Conservation (phyloP, 2,113 vertebrate genomes). For the Prunella himalayana region DNA sequence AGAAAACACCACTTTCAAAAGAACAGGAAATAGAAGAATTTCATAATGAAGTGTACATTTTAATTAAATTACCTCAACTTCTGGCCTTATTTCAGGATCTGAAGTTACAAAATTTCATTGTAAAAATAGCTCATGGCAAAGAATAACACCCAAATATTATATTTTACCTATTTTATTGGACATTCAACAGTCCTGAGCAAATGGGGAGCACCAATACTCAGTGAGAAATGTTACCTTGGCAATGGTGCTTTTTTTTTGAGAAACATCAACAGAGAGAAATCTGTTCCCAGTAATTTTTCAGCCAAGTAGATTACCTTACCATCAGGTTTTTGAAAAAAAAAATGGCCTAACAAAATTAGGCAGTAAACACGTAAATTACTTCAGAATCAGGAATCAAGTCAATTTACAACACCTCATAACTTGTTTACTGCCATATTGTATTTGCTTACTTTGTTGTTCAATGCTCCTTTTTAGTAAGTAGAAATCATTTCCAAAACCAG, state of each 20-base stretch:
- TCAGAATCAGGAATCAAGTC: not conserved
- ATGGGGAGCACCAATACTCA: not conserved
- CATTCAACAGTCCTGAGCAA: not conserved
- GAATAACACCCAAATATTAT: not conserved
- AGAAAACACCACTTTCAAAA: not conserved
- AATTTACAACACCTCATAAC: not conserved
- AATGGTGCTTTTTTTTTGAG: not conserved
- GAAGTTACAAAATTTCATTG: not conserved
- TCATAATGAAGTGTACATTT: not conserved
- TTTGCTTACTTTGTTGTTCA: not conserved
- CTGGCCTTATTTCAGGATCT: not conserved
- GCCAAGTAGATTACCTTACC: not conserved
- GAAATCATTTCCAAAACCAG: not conserved
- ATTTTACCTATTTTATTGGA: not conserved
- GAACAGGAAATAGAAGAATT: not conserved
- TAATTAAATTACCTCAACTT: not conserved
- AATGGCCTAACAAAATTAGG: not conserved
- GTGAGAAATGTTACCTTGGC: not conserved
- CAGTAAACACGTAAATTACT: not conserved
- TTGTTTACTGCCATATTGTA: not conserved
- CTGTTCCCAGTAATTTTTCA: not conserved
- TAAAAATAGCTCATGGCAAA: not conserved
- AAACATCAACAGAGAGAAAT: not conserved
- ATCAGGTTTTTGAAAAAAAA: not conserved
- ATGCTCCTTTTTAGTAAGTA: not conserved